Evolutionary conservation across 1,140 invertebrate genomes (phyloP).

Genomic region (Meloidogyne exigua): DNA sequence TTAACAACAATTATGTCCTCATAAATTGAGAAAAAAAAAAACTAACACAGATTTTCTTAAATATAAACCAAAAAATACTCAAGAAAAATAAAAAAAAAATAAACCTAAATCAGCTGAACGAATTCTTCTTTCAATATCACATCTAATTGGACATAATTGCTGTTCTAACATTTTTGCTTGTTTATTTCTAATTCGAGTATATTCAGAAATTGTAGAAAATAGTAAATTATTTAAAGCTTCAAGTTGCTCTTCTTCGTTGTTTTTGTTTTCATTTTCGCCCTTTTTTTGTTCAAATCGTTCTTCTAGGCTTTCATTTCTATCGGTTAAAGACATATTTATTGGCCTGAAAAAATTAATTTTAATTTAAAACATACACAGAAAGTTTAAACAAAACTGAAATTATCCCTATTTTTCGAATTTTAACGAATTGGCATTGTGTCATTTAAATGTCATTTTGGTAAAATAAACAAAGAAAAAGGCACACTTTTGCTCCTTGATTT

Average conservation of each 20-base stretch:
- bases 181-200: background rate
- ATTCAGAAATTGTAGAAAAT: background rate
- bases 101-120: conserved; percentile 1
- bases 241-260: background rate
- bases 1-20: too few species aligned
- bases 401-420: too few species aligned
- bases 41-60: too few species aligned
- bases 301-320: background rate
- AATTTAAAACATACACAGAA: background rate
- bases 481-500: too few species aligned
- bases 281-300: background rate
- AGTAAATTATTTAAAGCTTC: background rate
- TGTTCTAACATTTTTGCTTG: background rate
- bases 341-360: too few species aligned
- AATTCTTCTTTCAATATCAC: background rate
- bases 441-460: too few species aligned
- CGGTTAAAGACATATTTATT: too few species aligned
- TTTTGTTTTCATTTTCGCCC: background rate
- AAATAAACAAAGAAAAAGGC: too few species aligned
- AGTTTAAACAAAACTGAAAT: too few species aligned
- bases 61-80: too few species aligned
- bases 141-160: background rate
- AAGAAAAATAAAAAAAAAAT: background rate
- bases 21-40: too few species aligned
- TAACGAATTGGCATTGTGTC: too few species aligned